Base-by-base conservation (phyloP, 1,140 invertebrate species). In the Pomacea maculata region DNA sequence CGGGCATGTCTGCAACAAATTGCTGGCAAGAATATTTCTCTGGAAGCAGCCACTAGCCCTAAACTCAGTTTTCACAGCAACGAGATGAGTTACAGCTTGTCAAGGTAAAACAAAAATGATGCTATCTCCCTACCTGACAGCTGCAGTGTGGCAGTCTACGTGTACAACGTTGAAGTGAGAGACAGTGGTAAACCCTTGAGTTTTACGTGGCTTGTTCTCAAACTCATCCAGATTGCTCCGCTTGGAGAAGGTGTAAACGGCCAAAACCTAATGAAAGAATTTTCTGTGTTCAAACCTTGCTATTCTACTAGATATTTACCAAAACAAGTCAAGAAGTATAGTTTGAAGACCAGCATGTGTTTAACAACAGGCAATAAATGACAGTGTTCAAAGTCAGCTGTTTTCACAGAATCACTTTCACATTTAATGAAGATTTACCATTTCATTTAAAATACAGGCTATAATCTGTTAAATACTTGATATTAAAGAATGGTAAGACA, bases 131-230 rank as follows among this genome's bases (percentile, higher is more conserved):
- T 90, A 94, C 93, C 95, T 94, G 63, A 99, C 97, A 73, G 98
- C 98, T 15, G 96, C 96, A 93, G 97, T 97, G 91, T 99, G 98
- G 90, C 98, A 99, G 89, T 99, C 97, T 17, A 99, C 95, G 92
- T 99, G 98, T 8, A 99, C 97, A 17, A 99, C 95, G 92, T 99
- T 99, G 92, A 99, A 99, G 93, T 99, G 98, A 8, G 97, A 98
- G 7, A 99, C 98, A 0, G 98, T 99, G 15, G 95, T 96, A 90
- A 98, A 99, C 21, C 92, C 92, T 52, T 92, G 88, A 4, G 93
- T 92, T 82, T 93, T 93, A 55, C 92, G 83, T 21, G 95, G 93
- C 89, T 97, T 97, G 65, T 94, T 93, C 89, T 99, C 98, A 89
- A 94, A 96, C 86, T 99, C 97, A 86, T 99, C 98, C n/a, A 99